phyloP scores from a whole-genome alignment of 2,113 vertebrate genomes.

The Cochlearius cochlearius region DNA sequence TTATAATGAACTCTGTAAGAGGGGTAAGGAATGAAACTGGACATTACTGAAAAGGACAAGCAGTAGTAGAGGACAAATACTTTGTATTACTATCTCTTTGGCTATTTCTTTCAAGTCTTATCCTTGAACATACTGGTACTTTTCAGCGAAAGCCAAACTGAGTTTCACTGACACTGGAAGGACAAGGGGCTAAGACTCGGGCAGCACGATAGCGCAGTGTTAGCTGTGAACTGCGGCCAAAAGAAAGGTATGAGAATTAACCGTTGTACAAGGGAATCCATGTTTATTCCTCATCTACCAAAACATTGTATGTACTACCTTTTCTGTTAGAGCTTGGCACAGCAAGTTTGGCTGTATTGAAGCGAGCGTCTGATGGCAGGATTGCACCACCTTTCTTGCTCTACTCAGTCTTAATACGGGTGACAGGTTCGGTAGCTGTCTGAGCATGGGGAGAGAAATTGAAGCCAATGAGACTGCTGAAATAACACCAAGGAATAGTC shows the following conservation, averaged over 20 bases:
- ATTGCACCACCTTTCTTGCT: background rate
- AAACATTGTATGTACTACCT: background rate
- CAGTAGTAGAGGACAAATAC: background rate
- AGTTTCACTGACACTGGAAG: background rate
- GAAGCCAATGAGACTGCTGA: background rate
- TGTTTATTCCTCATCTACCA: background rate
- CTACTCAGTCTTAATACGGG: background rate
- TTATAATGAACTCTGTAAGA: background rate
- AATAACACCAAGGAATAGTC: background rate
- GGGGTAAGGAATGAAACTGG: background rate
- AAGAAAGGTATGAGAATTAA: background rate
- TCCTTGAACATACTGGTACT: background rate
- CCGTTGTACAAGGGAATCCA: background rate
- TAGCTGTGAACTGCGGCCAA: background rate
- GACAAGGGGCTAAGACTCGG: background rate
- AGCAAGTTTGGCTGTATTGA: background rate
- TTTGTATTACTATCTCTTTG: background rate
- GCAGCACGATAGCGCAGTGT: background rate
- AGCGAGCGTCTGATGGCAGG: background rate
- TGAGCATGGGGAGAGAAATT: background rate
- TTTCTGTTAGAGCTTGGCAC: background rate
- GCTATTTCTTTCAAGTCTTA: background rate
- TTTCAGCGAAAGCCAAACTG: background rate
- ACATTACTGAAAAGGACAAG: background rate
- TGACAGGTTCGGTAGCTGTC: background rate